These are phyloP conservation scores for Lutraria rhynchaena DNA, from an alignment of 1,140 invertebrate genomes.

Conservation along the genomic window DNA sequence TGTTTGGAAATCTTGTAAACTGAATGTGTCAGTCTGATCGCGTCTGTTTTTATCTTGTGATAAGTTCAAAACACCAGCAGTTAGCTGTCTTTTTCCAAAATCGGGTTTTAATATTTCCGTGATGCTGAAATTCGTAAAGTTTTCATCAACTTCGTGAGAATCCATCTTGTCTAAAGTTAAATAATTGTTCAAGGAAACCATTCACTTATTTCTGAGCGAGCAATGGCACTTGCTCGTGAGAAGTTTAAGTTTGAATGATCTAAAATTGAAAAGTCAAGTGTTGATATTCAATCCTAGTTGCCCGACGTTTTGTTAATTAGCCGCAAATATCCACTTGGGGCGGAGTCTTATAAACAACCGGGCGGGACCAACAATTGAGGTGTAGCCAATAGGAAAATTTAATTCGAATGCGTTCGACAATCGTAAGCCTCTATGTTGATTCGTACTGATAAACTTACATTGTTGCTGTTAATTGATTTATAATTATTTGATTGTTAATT, in stretches of 20 bases:
- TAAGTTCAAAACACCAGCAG: conserved; percentile 36
- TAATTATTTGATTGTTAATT: too few species aligned
- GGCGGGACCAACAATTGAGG: not conserved
- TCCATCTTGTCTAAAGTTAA: conserved; percentile 3
- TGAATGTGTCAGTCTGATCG: not conserved
- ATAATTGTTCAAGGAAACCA: not conserved
- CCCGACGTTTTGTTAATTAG: conserved; percentile 39
- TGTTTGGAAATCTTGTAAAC: conserved; percentile 2
- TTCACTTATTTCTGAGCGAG: not conserved
- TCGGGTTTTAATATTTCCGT: conserved; percentile 71
- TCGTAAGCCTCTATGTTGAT: too few species aligned
- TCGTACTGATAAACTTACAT: too few species aligned
- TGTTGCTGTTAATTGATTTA: too few species aligned
- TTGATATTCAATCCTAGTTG: conserved; percentile 31
- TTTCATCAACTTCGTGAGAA: conserved; percentile 25
- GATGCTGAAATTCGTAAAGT: conserved; percentile 70
- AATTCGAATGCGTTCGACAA: not conserved
- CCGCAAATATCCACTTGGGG: conserved; percentile 4
- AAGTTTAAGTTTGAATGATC: conserved; percentile 40
- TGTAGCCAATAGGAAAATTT: conserved; percentile 20
- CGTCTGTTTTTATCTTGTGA: conserved; percentile 4
- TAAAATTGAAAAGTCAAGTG: conserved; percentile 59
- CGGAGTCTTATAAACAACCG: not conserved
- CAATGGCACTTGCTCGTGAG: not conserved
- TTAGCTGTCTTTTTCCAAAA: conserved; percentile 62